Base-by-base conservation (phyloP, 2,113 vertebrate species). In the Aramus guarauna region DNA sequence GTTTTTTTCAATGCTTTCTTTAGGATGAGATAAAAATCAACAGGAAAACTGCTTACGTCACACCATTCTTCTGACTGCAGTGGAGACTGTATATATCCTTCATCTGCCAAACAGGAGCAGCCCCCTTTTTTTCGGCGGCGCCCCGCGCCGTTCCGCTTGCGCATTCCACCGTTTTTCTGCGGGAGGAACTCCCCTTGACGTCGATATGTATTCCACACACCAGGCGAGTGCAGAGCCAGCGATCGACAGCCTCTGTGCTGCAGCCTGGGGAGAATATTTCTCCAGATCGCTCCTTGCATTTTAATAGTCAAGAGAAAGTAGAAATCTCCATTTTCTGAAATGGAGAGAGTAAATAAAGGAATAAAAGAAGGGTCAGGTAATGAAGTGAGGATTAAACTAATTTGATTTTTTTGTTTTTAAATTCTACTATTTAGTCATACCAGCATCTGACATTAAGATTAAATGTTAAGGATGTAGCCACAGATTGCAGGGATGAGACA, bases 151-250 rank as follows among this genome's bases (percentile, higher is more conserved):
- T 73, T 78, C 47, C 3, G 32, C 62, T 29, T 60, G 87, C 43
- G 7, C 82, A 62, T 85, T 91, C 95, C 91, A 86, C 73, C 92
- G 91, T 92, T 95, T 94, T 89, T 94, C 66, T 85, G 85, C 29
- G 0, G 94, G 87, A 95, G 88, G 86, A 93, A 15, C 96, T 95
- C 92, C 91, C 96, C 72, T 88, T 79, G 86, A 50, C n/a, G 87
- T 82, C 32, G 62, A 95, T 95, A 92, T 83, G 86, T 96, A 95
- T 97, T 96, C 96, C 78, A 90, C 92, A 94, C 97, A 90, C 7
- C 91, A 91, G 93, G 63, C 62, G 4, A 88, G 87, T 96, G 87
- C 92, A 22, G 96, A 92, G 94, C 87, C 3, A 6, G 27, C 16
- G 0, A 78, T 26, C 6, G 11, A 66, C 90, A 90, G 88, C 63